Base-by-base conservation (phyloP, 2,113 vertebrate genomes). In the Cyphomyrus plagiostoma region DNA sequence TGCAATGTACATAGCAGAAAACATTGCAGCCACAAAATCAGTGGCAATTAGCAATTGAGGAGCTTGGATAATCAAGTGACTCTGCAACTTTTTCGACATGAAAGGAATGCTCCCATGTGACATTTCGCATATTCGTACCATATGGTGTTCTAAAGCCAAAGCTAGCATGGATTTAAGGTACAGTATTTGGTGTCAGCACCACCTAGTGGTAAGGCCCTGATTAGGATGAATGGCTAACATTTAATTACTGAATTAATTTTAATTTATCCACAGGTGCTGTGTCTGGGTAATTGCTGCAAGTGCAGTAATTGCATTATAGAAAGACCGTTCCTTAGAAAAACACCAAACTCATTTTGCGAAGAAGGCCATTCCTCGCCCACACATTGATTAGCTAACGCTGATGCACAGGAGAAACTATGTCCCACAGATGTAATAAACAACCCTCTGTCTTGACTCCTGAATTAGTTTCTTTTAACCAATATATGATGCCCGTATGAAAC, bases 141-240 rank as follows among this genome's bases (percentile, higher is more conserved):
- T 86, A 48, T 86, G 48, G 46, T n/a, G 48, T 21, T n/a, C 10
- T 48, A 87, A 53, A 21, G 26, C 17, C 19, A 26, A 35, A 9
- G 58, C 17, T 45, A 35, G 21, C 48, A 88, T 90, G 88, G 56
- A 62, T 77, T 62, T 93, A 92, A 87, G 92, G 92, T 92, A 93
- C 91, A 92, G 89, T 93, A 88, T 91, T 94, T 93, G 92, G 62
- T 87, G 84, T 26, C n/a, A 87, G 77, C 92, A 94, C 95, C 95
- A 95, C 94, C 95, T 96, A 95, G 94, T 94, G 95, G 95, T 91
- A 92, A 92, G 46, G 92, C 6, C 52, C 50, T 49, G 53, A 90
- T 89, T 91, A 94, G 92, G 50, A 80, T 48, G 19, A 85, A 84
- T 84, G n/a, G 4, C 4, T 21, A 46, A 17, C 13, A 26, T 42